These are phyloP conservation scores for Cheumatopsyche charites DNA, from an alignment of 1,140 invertebrate species.

Conservation along the genomic window DNA sequence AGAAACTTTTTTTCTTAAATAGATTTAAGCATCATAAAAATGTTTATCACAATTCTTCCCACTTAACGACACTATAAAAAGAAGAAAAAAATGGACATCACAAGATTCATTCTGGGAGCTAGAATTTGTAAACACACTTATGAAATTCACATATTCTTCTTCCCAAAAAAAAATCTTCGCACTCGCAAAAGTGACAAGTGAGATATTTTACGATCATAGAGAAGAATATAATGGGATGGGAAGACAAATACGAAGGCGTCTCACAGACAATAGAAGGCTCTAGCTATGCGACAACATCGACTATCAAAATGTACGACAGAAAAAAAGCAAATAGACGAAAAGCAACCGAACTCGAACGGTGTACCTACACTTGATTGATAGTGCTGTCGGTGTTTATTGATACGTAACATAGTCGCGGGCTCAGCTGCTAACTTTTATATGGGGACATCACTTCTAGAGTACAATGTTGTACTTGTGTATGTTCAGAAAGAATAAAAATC, in stretches of 20 bases:
- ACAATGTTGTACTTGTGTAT: not conserved
- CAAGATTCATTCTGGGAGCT: not conserved
- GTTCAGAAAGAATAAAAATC: no score
- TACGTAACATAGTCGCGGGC: constrained; percentile 36
- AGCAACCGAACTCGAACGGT: constrained; percentile 9
- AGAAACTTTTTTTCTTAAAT: not conserved
- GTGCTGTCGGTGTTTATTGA: constrained; percentile 42
- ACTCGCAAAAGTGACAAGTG: constrained; percentile 26
- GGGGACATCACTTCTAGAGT: constrained; percentile 13
- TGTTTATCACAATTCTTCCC: not conserved
- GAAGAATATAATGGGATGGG: no score
- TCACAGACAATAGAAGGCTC: constrained; percentile 4
- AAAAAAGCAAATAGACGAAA: constrained; percentile 31
- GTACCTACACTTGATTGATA: constrained; percentile 40
- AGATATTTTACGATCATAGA: constrained; percentile 14
- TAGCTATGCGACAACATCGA: no score
- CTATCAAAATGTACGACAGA: constrained; percentile 33
- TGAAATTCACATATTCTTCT: constrained; percentile 1
- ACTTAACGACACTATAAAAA: not conserved
- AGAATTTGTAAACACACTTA: not conserved
- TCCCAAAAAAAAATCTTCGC: constrained; percentile 7
- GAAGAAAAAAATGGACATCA: constrained; percentile 4
- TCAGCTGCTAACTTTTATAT: constrained; percentile 2
- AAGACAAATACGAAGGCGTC: no score
- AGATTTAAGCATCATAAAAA: not conserved